Base-by-base conservation (phyloP, 1,140 invertebrate species). In the Drosophila paulistorum region DNA sequence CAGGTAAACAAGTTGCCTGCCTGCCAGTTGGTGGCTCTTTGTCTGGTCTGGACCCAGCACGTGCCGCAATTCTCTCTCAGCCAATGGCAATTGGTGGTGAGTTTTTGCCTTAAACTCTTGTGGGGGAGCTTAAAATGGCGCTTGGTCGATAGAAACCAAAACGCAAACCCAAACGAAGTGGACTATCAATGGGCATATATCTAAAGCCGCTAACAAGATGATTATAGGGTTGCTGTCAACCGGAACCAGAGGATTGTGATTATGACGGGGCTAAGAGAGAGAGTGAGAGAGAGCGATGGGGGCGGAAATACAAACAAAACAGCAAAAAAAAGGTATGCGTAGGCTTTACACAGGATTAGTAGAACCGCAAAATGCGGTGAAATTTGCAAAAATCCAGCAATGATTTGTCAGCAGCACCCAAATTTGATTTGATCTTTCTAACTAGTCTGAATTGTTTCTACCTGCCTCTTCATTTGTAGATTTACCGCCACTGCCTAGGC, bases 151-250 rank as follows among this genome's bases (percentile, higher is more conserved):
- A 79, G 75, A 77, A 60, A 63, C 59, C 41, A 17, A 48, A 48
- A 48, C 1, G 2, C 4, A 9, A 48, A 20, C 17, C 17, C 17
- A 51, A 51, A 23, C 45, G 17, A 20, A 35, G 48, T 35, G 17
- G 33, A 58, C 63, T 87, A 86, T 87, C 82, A 54, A 39, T 48
- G 65, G 51, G 23, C 7, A n/a, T 37, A 86, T 51, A 51, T 86
- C 83, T 86, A 74, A 86, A 86, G 84, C 79, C 84, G 76, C 73
- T 89, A 89, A 89, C 84, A 81, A 89, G 84, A 79, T 89, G 71
- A 89, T 89, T 89, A 84, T 73, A 71, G 77, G 77, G 48, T 89
- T 70, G 55, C 39, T 54, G 35, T 41, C 20, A 14, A 35, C 84
- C 84, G 84, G 84, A 89, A 89, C 84, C 78, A 20, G 59, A 69